Base-by-base conservation (phyloP, 2,113 vertebrate species). In the Cyphomyrus discorhynchus region DNA sequence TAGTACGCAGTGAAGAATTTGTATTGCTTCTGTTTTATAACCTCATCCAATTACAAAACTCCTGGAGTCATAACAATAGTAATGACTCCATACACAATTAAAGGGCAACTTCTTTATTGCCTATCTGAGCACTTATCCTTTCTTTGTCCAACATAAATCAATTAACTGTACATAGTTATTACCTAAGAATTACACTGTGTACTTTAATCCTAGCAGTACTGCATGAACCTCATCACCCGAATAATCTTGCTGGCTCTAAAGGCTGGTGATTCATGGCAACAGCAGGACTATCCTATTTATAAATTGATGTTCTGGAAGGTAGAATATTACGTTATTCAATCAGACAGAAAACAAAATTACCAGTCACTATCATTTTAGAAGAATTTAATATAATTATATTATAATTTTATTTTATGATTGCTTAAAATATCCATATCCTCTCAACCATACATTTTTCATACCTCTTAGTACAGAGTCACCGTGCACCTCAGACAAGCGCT, bases 91-190 rank as follows among this genome's bases (percentile, higher is more conserved):
- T 39, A 5, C 39, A 4, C 39, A 45, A 17, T 82, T 39, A 45
- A 82, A 42, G 15, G 19, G 77, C 4, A 45, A 19, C 35, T 45
- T 45, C 42, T 82, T 82, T 82, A 82, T 24, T 82, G 77, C 13
- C 19, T 21, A 82, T 82, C 77, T 45, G 77, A 42, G 35, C 77
- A 82, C 19, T 45, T 45, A 45, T 82, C 4, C 42, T 42, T 45
- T 82, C 42, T 2, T 82, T 82, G 77, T 45, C 31, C 15, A 82
- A 82, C 31, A 82, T 42, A 82, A 82, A 50, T 50, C 19, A 86
- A 50, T 86, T 31, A 49, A 82, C 47, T 86, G 49, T 50, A 86
- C 47, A 86, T 86, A 31, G 84, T 27, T 27, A 86, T 86, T 86
- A 86, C 47, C 21, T 47, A 47, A 24, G n/a, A 49, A 86, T n/a